Conservation (phyloP, 1,140 invertebrate species). For the Varroa destructor region DNA sequence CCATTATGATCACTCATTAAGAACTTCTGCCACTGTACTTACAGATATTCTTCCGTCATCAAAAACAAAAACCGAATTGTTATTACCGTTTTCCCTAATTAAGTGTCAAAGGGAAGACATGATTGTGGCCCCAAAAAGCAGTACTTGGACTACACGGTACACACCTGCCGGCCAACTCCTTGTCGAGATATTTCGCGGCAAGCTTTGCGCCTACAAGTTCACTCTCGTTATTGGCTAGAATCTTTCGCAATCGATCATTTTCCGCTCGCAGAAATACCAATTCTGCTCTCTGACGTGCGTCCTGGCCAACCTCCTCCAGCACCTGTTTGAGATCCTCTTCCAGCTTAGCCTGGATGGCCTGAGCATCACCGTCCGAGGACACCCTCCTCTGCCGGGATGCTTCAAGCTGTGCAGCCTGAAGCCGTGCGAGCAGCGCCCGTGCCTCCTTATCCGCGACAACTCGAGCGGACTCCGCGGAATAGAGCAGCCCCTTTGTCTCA, state of each 20-base stretch:
- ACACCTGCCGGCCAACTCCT: slow-evolving; percentile 62
- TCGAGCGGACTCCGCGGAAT: slow-evolving; percentile 50
- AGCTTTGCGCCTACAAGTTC: slow-evolving; percentile 68
- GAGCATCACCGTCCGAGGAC: slow-evolving; percentile 26
- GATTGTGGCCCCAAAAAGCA: too few relatives aligned
- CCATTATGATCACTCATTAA: neutral
- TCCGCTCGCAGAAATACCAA: slow-evolving; percentile 53
- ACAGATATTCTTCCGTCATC: neutral
- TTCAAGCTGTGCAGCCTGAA: slow-evolving; percentile 51
- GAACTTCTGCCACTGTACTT: neutral
- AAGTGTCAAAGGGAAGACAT: too few relatives aligned
- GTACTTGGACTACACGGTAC: neutral
- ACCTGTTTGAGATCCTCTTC: slow-evolving; percentile 41
- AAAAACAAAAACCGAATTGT: too few relatives aligned
- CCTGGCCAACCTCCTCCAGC: slow-evolving; percentile 39
- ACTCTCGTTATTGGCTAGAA: slow-evolving; percentile 57
- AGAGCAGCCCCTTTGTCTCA: slow-evolving; percentile 54
- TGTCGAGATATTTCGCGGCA: slow-evolving; percentile 70
- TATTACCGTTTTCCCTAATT: too few relatives aligned
- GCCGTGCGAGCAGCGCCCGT: slow-evolving; percentile 50
- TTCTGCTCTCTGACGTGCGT: slow-evolving; percentile 48
- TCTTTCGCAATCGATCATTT: slow-evolving; percentile 54
- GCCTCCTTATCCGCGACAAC: slow-evolving; percentile 50
- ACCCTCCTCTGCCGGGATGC: slow-evolving; percentile 37
- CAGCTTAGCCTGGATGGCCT: slow-evolving; percentile 32